Base-by-base conservation (phyloP, 1,140 invertebrate genomes). In the Drosophila pseudoananassae region DNA sequence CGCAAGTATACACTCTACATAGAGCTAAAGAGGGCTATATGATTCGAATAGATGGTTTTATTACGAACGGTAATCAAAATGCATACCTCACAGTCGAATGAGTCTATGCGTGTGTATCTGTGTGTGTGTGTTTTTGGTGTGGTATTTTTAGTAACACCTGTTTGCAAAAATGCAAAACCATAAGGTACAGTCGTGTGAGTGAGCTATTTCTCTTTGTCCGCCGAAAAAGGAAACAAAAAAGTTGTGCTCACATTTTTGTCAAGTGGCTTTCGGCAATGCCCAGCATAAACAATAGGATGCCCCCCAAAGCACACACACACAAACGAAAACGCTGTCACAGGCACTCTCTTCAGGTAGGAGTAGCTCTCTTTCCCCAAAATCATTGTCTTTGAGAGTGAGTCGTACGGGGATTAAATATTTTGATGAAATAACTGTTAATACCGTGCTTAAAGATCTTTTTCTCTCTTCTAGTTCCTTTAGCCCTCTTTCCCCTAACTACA, bases 261-360 rank as follows among this genome's bases (percentile, higher is more conserved):
- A 85, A 87, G 82, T 87, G 74, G 75, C 81, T 80, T 75, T 80
- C 78, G 81, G 75, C 82, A 87, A 78, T 81, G 82, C 63, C 65
- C 65, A 81, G 64, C 65, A 81, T 87, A 85, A 82, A 81, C 82
- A 85, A 87, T 82, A 59, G 60, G 17, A 58, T 10, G 20, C 20
- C 20, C 45, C 53, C 60, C 43, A 60, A 56, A 7, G 46, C 47
- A 63, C 20, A 57, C 15, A 54, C 12, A 69, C 4, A 27, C 25
- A 27, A 4, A 6, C 5, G 3, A n/a, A n/a, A n/a, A n/a, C n/a
- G n/a, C n/a, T n/a, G n/a, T n/a, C 33, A 36, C 33, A 27, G 25
- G 3, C 25, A n/a, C 33, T 36, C 33, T 36, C 33, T 36, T 36
- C 10, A 36, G 10, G 10, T 9, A 36, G 58, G 56, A 54, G 59